Conservation (phyloP, 2,888 invertebrate genomes). For the Muscina levida region DNA sequence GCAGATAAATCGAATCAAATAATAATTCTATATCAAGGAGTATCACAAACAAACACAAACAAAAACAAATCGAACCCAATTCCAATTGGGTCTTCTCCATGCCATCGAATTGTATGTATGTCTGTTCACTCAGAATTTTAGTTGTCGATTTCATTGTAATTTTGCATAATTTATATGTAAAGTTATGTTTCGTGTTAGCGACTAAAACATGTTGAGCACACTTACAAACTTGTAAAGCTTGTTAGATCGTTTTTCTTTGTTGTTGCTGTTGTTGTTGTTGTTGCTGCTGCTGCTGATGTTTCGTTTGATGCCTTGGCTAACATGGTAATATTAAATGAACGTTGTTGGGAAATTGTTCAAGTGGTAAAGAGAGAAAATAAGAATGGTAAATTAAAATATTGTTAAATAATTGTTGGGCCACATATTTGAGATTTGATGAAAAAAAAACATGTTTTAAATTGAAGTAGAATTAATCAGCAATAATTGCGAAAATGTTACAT, state of each 20-base stretch:
- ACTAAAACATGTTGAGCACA: slow-evolving; percentile 8
- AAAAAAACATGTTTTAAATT: not conserved
- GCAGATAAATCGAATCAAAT: no score
- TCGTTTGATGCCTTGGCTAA: not conserved
- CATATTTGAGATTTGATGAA: not conserved
- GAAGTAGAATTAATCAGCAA: no score
- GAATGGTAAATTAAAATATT: slow-evolving; percentile 16
- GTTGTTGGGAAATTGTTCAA: not conserved
- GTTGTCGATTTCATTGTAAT: slow-evolving; percentile 47
- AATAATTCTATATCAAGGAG: no score
- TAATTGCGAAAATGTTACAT: no score
- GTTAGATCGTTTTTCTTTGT: slow-evolving; percentile 4
- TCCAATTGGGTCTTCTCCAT: not conserved
- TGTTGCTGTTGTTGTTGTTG: no score
- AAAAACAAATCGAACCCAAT: no score
- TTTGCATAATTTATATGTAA: slow-evolving; percentile 59
- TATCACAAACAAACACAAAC: no score
- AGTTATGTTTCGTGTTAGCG: slow-evolving; percentile 54
- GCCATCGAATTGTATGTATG: not conserved
- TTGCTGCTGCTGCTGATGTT: no score
- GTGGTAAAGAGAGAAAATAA: not conserved
- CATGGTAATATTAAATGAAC: not conserved
- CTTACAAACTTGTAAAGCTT: not conserved
- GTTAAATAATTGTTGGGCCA: slow-evolving; percentile 3
- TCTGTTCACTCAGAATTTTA: not conserved